These are phyloP conservation scores for Notolabrus celidotus DNA, from an alignment of 2,797 vertebrate genomes.

Conservation along the genomic window DNA sequence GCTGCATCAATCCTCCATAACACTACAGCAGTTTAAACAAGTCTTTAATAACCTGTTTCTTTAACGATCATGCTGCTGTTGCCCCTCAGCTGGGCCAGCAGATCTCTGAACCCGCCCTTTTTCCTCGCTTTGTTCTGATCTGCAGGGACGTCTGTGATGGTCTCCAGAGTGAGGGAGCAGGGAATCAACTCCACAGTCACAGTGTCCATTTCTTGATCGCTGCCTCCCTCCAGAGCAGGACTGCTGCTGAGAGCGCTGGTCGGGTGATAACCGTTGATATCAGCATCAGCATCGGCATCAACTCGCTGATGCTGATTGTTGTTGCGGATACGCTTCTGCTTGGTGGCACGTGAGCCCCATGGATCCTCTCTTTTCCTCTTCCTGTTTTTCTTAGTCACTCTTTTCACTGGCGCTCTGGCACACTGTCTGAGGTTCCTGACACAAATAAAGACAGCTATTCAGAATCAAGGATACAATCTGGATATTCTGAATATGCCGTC, in stretches of 20 bases:
- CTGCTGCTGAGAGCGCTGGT: not conserved
- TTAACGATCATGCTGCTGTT: slow-evolving; percentile 65
- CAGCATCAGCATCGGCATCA: rapidly evolving
- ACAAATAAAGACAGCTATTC: not conserved
- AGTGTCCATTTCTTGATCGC: not conserved
- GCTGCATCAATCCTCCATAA: not conserved
- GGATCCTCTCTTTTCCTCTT: slow-evolving; percentile 45
- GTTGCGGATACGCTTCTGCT: slow-evolving; percentile 53
- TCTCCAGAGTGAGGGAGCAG: not conserved
- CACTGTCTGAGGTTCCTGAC: slow-evolving; percentile 65
- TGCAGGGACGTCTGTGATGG: rapidly evolving
- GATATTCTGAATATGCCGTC: too few species aligned
- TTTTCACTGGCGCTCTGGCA: slow-evolving; percentile 5
- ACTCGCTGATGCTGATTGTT: not conserved
- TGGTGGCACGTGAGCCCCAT: slow-evolving; percentile 18
- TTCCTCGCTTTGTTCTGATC: not conserved
- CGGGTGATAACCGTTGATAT: not conserved
- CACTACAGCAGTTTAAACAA: too few species aligned
- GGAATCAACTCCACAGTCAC: not conserved
- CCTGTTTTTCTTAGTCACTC: slow-evolving; percentile 35
- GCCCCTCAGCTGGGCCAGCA: slow-evolving; percentile 62
- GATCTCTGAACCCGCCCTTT: slow-evolving; percentile 49
- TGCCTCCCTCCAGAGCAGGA: not conserved
- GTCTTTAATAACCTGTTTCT: slow-evolving; percentile 40
- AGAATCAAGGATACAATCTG: too few species aligned